Evolutionary conservation across 2,113 vertebrate genomes (phyloP).

Genomic region (Pelecanoides urinatrix): DNA sequence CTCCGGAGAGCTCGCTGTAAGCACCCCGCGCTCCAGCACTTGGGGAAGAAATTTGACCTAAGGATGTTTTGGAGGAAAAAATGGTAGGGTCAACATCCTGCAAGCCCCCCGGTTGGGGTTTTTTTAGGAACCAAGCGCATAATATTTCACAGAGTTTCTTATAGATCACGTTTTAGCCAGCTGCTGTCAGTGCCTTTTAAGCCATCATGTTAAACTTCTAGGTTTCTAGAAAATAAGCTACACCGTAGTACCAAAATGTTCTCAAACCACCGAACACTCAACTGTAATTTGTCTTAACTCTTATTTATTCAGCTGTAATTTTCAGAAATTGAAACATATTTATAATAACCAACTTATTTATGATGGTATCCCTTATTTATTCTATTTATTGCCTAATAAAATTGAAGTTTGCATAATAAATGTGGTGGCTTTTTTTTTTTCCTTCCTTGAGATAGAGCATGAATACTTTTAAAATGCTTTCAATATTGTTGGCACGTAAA

Average conservation of each 20-base stretch:
- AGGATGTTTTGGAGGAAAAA: neutral
- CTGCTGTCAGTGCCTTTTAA: neutral
- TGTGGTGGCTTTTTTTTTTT: neutral
- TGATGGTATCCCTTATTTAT: slow-evolving; percentile 50
- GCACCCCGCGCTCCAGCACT: neutral
- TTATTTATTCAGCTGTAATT: slow-evolving; percentile 29
- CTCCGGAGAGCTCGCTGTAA: neutral
- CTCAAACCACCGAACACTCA: neutral
- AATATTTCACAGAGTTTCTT: neutral
- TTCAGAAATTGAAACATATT: neutral
- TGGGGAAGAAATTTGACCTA: neutral
- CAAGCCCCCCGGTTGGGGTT: neutral
- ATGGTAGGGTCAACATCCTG: too few relatives aligned
- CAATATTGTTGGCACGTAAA: neutral
- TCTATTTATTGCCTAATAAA: slow-evolving; percentile 57
- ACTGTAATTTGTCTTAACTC: neutral
- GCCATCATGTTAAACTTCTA: accelerated
- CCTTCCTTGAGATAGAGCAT: neutral
- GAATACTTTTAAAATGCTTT: neutral
- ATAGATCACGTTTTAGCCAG: neutral
- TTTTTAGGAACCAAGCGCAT: neutral
- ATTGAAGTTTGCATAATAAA: neutral
- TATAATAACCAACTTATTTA: slow-evolving; percentile 55
- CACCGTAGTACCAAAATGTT: neutral
- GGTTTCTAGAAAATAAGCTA: neutral